Evolutionary conservation across 2,113 vertebrate species (phyloP).

Genomic region (Lepisosteus oculatus): DNA sequence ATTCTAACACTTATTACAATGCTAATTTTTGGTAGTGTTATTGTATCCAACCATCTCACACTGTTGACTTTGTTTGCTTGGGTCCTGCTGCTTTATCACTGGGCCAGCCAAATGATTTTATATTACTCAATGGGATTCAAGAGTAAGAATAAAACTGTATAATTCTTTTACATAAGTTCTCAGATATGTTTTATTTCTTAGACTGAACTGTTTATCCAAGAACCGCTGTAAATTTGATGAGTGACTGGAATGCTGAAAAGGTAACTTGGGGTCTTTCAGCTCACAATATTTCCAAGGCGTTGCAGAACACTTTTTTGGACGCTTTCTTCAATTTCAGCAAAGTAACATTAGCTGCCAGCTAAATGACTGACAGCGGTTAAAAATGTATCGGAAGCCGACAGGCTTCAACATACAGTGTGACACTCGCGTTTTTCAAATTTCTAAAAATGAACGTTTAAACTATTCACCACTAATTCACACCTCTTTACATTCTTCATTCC

Average conservation of each 20-base stretch:
- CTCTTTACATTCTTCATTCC: conserved; percentile 44
- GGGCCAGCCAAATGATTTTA: conserved; percentile 66
- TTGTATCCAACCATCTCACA: conserved; percentile 23
- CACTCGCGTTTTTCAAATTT: conserved; percentile 18
- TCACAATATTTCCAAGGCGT: conserved; percentile 1
- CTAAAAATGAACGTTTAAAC: conserved; percentile 17
- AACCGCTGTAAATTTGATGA: not conserved
- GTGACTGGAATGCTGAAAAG: conserved; percentile 18
- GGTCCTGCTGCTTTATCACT: conserved; percentile 48
- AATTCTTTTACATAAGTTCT: conserved; percentile 20
- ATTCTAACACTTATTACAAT: conserved; percentile 12
- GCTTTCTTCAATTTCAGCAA: conserved; percentile 8
- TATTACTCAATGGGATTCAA: conserved; percentile 31
- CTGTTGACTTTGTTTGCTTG: conserved; percentile 21
- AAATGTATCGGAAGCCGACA: conserved; percentile 4
- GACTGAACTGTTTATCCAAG: conserved; percentile 3
- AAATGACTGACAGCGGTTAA: conserved; percentile 8
- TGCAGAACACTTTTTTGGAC: not conserved
- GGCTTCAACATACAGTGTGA: conserved; percentile 28
- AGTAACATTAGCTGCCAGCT: not conserved
- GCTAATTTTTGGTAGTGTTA: conserved; percentile 44
- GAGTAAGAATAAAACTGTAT: conserved; percentile 14
- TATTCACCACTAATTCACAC: conserved; percentile 13
- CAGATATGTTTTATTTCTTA: conserved; percentile 3
- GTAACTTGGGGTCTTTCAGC: not conserved